Conservation (phyloP, 2,113 vertebrate species). For the Crotalus horridus region DNA sequence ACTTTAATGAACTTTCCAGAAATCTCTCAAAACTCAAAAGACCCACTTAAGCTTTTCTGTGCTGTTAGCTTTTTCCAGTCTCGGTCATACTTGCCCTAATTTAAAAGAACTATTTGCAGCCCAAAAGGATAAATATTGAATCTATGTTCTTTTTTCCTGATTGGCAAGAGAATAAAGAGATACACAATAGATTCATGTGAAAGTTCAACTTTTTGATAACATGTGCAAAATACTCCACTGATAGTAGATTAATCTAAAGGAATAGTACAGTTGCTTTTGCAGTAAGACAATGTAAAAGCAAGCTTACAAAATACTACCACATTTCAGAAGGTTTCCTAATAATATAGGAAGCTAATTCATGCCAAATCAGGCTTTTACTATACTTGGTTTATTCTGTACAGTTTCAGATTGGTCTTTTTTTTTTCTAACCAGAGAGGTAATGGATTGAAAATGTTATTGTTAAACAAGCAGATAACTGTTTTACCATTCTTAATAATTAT, state of each 20-base stretch:
- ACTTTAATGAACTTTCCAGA: background rate
- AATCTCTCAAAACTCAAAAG: background rate
- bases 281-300: background rate
- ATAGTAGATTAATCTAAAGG: background rate
- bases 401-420: too few relatives aligned
- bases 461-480: too few relatives aligned
- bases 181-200: slow-evolving; percentile 23
- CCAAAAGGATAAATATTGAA: background rate
- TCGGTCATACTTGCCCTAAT: slow-evolving; percentile 3
- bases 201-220: slow-evolving; percentile 27
- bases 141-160: background rate
- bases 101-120: background rate
- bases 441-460: too few relatives aligned
- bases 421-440: too few relatives aligned
- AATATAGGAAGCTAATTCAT: background rate
- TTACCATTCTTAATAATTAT: too few relatives aligned
- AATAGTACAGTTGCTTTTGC: background rate
- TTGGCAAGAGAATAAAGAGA: slow-evolving; percentile 3
- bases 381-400: background rate
- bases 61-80: background rate
- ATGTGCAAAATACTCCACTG: slow-evolving; percentile 15
- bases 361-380: background rate
- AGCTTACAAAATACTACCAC: background rate
- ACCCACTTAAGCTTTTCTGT: background rate
- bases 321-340: background rate